Percentiles rank a stretch among this genome's conserved stretches.
These are phyloP conservation scores for Lithosia quadra DNA, from an alignment of 2,888 invertebrate species.

Conservation along the genomic window DNA sequence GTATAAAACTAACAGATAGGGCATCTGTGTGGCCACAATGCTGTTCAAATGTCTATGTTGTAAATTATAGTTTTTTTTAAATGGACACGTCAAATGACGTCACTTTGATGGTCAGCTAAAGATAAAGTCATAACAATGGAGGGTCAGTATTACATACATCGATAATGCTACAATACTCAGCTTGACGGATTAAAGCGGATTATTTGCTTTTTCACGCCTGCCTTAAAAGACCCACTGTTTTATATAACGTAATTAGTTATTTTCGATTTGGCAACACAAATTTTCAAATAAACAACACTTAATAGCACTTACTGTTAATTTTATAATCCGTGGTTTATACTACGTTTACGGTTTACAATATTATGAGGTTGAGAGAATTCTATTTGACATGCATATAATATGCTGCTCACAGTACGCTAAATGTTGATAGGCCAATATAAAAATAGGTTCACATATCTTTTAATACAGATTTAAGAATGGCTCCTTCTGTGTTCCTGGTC, in stretches of 20 bases:
- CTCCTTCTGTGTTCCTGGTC: constrained; percentile 79
- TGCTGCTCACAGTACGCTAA: constrained; percentile 4
- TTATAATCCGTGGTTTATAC: neutral
- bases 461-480: constrained; percentile 80
- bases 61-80: too few species aligned
- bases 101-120: too few species aligned
- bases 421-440: constrained; percentile 24
- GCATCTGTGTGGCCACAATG: neutral
- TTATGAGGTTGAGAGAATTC: neutral
- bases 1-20: neutral
- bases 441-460: constrained; percentile 73
- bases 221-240: too few species aligned
- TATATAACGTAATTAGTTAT: neutral
- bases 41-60: too few species aligned
- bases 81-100: too few species aligned
- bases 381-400: constrained; percentile 7
- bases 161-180: too few species aligned
- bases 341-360: neutral
- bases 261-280: neutral
- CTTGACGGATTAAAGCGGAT: too few species aligned
- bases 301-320: neutral
- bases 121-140: too few species aligned
- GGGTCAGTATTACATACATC: too few species aligned
- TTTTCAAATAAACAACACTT: neutral
- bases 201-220: too few species aligned